phyloP scores from a whole-genome alignment of 2,113 vertebrate species.

The Xiphorhynchus elegans region DNA sequence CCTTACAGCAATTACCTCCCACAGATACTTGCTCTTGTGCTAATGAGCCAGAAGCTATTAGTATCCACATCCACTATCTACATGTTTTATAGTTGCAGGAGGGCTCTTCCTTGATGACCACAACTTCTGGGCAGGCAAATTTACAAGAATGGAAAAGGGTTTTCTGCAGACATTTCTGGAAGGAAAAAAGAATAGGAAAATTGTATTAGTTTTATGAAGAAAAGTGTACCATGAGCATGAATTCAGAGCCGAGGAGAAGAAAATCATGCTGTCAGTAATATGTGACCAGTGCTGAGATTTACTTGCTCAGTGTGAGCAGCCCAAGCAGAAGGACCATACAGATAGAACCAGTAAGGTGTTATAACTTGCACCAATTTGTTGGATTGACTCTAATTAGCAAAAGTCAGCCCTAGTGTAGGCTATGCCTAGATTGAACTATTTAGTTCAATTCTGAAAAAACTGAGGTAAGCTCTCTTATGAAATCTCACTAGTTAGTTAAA shows the following conservation, averaged over 20 bases:
- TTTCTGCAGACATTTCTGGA: not conserved
- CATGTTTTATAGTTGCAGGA: not conserved
- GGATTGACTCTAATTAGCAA: not conserved
- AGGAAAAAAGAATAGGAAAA: not conserved
- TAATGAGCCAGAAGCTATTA: conserved; percentile 59
- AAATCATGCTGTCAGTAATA: not conserved
- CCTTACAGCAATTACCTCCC: conserved; percentile 56
- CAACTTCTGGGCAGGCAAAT: not conserved
- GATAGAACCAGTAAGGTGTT: not conserved
- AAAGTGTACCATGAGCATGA: not conserved
- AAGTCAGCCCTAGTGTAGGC: not conserved
- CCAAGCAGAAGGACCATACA: not conserved
- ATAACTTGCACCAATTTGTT: not conserved
- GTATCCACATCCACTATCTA: not conserved
- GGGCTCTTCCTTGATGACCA: not conserved
- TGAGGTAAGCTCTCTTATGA: not conserved
- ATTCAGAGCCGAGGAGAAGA: not conserved
- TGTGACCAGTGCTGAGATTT: not conserved
- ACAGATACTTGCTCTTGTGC: conserved; percentile 23
- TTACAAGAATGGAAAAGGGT: not conserved
- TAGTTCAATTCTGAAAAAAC: not conserved
- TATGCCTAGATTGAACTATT: not conserved
- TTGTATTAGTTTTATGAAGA: not conserved
- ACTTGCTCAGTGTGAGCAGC: not conserved
- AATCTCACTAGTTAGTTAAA: not conserved